A percentile compares a stretch with the other conserved stretches of the same genome.
These are phyloP conservation scores for Vulpes vulpes DNA, from an alignment of 2,113 vertebrate genomes.

Conservation along the genomic window DNA sequence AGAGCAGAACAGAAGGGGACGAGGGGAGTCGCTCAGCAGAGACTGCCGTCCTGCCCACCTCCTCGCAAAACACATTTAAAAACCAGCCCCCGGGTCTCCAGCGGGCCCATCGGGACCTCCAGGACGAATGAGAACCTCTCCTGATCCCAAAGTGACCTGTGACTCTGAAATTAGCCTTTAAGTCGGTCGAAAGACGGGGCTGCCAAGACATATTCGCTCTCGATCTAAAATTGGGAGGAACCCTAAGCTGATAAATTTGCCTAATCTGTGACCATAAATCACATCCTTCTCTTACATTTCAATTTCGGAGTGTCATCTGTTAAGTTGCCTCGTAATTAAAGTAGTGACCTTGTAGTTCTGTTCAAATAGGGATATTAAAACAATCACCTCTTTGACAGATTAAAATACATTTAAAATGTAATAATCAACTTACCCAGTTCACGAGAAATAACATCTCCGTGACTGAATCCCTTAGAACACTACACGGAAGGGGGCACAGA, in stretches of 20 bases:
- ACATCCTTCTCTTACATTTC: slow-evolving; percentile 71
- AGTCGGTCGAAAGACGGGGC: slow-evolving; percentile 52
- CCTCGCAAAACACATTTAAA: slow-evolving; percentile 43
- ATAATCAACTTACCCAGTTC: slow-evolving; percentile 62
- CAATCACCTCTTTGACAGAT: slow-evolving; percentile 65
- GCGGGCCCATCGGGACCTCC: neutral
- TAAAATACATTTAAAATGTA: slow-evolving; percentile 75
- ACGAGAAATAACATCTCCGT: slow-evolving; percentile 70
- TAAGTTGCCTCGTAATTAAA: slow-evolving; percentile 61
- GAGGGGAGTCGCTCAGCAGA: neutral
- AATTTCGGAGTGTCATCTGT: slow-evolving; percentile 65
- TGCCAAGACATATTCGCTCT: slow-evolving; percentile 53
- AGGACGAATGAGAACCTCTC: slow-evolving; percentile 54
- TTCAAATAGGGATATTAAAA: slow-evolving; percentile 55
- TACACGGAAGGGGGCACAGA: slow-evolving; percentile 17
- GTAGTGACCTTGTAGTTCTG: slow-evolving; percentile 22
- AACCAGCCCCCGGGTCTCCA: neutral
- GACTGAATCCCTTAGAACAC: slow-evolving; percentile 56
- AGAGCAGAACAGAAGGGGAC: slow-evolving; percentile 65
- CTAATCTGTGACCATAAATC: slow-evolving; percentile 69
- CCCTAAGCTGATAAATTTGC: slow-evolving; percentile 59
- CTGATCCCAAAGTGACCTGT: slow-evolving; percentile 56
- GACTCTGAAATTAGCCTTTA: slow-evolving; percentile 69
- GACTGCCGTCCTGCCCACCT: slow-evolving; percentile 30
- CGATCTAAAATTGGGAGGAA: slow-evolving; percentile 72